Percentiles rank a stretch among this genome's conserved stretches.
phyloP scores from a whole-genome alignment of 2,888 invertebrate species.

The Colletes collaris region DNA sequence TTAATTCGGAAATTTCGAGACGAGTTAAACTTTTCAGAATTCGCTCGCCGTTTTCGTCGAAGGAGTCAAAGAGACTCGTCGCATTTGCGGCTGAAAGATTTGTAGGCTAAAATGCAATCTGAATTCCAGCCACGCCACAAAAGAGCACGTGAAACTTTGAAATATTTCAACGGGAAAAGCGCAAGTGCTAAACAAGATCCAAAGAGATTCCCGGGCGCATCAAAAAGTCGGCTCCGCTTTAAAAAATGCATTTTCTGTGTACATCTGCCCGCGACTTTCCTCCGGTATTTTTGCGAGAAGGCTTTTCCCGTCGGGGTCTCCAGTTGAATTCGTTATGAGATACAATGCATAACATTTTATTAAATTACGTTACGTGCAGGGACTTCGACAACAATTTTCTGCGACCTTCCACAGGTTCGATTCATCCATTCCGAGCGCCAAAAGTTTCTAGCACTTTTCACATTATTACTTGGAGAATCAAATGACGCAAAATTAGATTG shows the following conservation, averaged over 20 bases:
- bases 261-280: conserved; percentile 26
- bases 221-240: conserved; percentile 50
- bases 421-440: too few species aligned
- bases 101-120: conserved; percentile 6
- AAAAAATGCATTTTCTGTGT: conserved; percentile 56
- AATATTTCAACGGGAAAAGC: conserved; percentile 49
- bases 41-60: neutral
- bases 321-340: conserved; percentile 32
- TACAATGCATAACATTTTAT: conserved; percentile 6
- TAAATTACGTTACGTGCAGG: neutral
- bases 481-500: too few species aligned
- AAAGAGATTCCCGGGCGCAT: conserved; percentile 42
- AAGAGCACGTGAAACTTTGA: conserved; percentile 38
- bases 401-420: too few species aligned
- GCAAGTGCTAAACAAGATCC: conserved; percentile 50
- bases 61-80: neutral
- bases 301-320: conserved; percentile 31
- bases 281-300: conserved; percentile 24
- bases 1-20: too few species aligned
- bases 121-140: conserved; percentile 27
- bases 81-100: conserved; percentile 9
- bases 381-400: too few species aligned
- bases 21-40: too few species aligned
- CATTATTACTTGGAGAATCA: too few species aligned
- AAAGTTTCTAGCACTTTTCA: too few species aligned